Percentiles rank a stretch among this genome's conserved stretches.
phyloP scores from a whole-genome alignment of 2,113 vertebrate species.

The Saccopteryx leptura region DNA sequence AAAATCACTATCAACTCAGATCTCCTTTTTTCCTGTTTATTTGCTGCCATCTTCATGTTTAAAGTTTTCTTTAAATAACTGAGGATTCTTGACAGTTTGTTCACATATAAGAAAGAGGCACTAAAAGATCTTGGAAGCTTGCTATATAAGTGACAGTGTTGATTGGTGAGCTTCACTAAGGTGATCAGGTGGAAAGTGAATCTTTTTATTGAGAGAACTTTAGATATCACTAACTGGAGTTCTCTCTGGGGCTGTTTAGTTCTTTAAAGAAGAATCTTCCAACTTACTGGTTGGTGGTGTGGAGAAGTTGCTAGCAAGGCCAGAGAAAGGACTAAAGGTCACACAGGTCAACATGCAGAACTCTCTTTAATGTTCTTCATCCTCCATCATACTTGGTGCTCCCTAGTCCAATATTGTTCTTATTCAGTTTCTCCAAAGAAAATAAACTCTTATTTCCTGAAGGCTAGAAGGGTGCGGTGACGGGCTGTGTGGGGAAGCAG shows the following conservation, averaged over 20 bases:
- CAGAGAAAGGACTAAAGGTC: not conserved
- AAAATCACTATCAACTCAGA: not conserved
- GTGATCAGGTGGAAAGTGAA: not conserved
- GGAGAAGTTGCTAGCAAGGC: not conserved
- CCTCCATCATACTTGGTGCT: not conserved
- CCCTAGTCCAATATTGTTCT: not conserved
- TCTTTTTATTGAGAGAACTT: not conserved
- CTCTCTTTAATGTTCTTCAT: not conserved
- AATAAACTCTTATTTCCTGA: not conserved
- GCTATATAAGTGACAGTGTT: not conserved
- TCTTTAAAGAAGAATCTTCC: slow-evolving; percentile 12
- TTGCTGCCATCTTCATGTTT: not conserved
- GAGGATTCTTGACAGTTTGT: not conserved
- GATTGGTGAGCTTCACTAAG: not conserved
- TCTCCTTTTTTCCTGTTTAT: not conserved
- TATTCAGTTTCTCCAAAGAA: not conserved
- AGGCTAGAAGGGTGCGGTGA: not conserved
- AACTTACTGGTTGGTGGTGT: not conserved
- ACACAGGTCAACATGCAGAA: not conserved
- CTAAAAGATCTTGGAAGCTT: not conserved
- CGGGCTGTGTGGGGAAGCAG: not conserved
- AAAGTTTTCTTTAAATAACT: slow-evolving; percentile 28
- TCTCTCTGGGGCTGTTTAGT: not conserved
- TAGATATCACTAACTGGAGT: not conserved
- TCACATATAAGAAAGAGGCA: not conserved